These are phyloP conservation scores for Cydia amplana DNA, from an alignment of 1,140 invertebrate genomes.

Conservation along the genomic window DNA sequence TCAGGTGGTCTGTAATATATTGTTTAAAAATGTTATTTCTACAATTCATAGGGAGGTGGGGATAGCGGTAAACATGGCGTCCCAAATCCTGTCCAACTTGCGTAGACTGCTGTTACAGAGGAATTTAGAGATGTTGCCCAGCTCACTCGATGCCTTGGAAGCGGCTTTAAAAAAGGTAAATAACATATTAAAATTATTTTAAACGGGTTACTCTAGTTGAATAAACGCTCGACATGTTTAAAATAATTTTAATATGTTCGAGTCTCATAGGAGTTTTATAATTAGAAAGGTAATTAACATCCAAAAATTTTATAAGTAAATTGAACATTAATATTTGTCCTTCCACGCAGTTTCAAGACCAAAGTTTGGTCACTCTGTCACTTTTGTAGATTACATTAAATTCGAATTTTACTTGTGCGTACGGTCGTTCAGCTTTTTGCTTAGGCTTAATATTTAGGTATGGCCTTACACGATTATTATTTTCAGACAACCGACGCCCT, in stretches of 20 bases:
- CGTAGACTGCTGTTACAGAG: constrained; percentile 63
- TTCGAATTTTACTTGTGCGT: too few species aligned
- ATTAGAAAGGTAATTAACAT: constrained; percentile 53
- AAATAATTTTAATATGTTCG: too few species aligned
- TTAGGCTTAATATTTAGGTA: too few species aligned
- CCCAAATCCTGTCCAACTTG: constrained; percentile 66
- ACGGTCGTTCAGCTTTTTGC: too few species aligned
- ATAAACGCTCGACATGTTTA: too few species aligned
- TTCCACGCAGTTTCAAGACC: too few species aligned
- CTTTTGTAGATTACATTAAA: too few species aligned
- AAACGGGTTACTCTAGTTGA: too few species aligned
- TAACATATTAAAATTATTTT: neutral
- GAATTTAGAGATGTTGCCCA: constrained; percentile 64
- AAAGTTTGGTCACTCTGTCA: too few species aligned
- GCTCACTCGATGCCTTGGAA: constrained; percentile 64
- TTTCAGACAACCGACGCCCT: constrained; percentile 66
- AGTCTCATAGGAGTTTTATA: too few species aligned
- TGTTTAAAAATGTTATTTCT: neutral
- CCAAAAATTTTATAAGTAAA: neutral
- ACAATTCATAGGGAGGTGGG: constrained; percentile 61
- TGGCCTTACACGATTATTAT: neutral
- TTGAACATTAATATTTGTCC: too few species aligned
- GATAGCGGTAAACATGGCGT: constrained; percentile 57
- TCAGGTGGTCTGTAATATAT: too few species aligned
- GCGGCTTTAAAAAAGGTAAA: constrained; percentile 66